Percentiles rank a stretch among this genome's conserved stretches.
Evolutionary conservation across 2,113 vertebrate genomes (phyloP).

Genomic region (Plectropomus leopardus): DNA sequence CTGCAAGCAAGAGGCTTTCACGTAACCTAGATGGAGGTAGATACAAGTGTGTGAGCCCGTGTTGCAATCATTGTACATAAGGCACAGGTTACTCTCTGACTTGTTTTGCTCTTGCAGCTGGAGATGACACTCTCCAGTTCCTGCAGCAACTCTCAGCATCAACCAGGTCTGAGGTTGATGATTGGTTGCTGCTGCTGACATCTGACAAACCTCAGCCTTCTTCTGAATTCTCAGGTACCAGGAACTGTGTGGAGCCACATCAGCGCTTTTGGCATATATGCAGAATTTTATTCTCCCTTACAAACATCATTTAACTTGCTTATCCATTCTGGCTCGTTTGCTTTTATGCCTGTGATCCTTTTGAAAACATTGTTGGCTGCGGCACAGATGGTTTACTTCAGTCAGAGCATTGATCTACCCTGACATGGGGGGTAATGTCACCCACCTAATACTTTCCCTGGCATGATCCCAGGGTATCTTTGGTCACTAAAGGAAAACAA

Average conservation of each 20-base stretch:
- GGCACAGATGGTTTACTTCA: conserved; percentile 8
- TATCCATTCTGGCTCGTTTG: conserved; percentile 19
- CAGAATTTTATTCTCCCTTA: conserved; percentile 10
- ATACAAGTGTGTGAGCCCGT: conserved; percentile 35
- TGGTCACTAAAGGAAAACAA: conserved; percentile 10
- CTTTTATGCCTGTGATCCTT: conserved; percentile 30
- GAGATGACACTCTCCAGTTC: conserved; percentile 71
- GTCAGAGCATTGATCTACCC: conserved; percentile 18
- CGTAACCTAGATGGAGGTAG: conserved; percentile 93
- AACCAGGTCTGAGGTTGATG: conserved; percentile 68
- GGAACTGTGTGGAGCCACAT: conserved; percentile 25
- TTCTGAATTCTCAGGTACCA: conserved; percentile 72
- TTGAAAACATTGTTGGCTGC: conserved; percentile 23
- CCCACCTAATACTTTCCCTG: conserved; percentile 32
- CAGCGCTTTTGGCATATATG: conserved; percentile 34
- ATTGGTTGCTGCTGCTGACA: conserved; percentile 72
- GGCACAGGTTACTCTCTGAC: conserved; percentile 1
- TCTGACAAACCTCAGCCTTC: conserved; percentile 58
- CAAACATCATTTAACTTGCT: conserved; percentile 28
- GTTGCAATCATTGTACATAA: not conserved
- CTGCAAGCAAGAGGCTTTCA: conserved; percentile 94
- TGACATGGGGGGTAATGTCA: conserved; percentile 13
- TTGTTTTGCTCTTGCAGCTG: conserved; percentile 64
- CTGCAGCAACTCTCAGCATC: conserved; percentile 57
- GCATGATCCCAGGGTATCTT: conserved; percentile 27